Evolutionary conservation across 2,797 vertebrate genomes (phyloP).

Genomic region (Chloroceryle amazona): DNA sequence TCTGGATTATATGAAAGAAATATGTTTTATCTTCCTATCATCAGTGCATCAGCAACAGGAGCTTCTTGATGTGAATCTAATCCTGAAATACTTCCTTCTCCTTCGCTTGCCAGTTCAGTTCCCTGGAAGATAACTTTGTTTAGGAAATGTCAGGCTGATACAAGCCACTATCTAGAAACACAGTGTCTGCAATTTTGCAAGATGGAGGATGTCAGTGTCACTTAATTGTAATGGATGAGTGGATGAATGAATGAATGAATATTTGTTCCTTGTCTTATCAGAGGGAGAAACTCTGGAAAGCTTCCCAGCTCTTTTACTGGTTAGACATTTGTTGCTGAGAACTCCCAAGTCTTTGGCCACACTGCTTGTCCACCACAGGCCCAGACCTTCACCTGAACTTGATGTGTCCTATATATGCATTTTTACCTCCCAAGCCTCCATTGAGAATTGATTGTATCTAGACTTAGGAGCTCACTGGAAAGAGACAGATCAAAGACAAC

Average conservation of each 20-base stretch:
- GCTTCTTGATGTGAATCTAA: conserved; percentile 64
- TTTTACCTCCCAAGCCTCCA: not conserved
- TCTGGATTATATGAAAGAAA: conserved; percentile 35
- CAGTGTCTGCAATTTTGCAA: conserved; percentile 5
- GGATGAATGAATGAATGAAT: not conserved
- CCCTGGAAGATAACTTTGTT: conserved; percentile 47
- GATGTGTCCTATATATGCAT: not conserved
- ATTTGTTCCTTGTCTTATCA: not conserved
- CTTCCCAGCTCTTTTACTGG: not conserved
- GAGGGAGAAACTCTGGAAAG: not conserved
- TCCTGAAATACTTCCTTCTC: conserved; percentile 47
- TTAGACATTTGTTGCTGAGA: not conserved
- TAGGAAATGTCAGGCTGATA: conserved; percentile 52
- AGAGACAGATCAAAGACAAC: not conserved
- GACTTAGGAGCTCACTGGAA: not conserved
- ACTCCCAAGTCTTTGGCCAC: not conserved
- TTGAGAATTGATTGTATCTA: not conserved
- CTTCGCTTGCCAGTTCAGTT: conserved; percentile 33
- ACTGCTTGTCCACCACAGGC: not conserved
- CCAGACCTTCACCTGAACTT: not conserved
- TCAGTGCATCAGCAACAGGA: conserved; percentile 51
- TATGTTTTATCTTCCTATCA: conserved; percentile 54
- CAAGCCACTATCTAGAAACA: conserved; percentile 23
- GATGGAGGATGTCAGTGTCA: not conserved
- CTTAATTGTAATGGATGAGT: not conserved